Conservation (phyloP, 2,113 vertebrate species). For the Melanerpes formicivorus region DNA sequence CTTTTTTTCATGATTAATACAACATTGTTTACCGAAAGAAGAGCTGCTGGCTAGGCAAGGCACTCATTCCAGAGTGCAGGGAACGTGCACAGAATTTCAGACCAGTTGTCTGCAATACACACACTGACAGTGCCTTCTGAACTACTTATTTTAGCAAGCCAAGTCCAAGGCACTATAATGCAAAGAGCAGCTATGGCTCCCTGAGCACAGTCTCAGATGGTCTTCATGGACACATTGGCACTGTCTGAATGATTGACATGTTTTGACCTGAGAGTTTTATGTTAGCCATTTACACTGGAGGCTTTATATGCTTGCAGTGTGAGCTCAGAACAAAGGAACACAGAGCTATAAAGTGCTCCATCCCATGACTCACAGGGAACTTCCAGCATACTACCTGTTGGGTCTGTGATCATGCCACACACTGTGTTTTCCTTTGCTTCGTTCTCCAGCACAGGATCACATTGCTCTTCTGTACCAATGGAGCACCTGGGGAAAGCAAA, state of each 20-base stretch:
- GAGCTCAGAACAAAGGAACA: neutral
- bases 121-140: neutral
- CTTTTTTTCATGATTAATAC: neutral
- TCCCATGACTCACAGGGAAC: neutral
- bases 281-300: neutral
- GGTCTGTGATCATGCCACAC: constrained; percentile 82
- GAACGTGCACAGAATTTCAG: neutral
- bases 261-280: neutral
- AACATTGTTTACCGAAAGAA: neutral
- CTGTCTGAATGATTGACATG: neutral
- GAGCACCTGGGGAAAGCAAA: constrained; percentile 52
- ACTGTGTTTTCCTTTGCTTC: constrained; percentile 79
- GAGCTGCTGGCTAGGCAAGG: neutral
- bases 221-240: neutral
- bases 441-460: constrained; percentile 72
- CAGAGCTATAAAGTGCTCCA: neutral
- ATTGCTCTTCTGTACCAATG: constrained; percentile 48
- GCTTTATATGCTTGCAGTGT: neutral
- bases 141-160: neutral
- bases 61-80: neutral
- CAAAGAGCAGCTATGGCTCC: neutral
- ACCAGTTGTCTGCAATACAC: neutral
- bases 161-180: neutral
- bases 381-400: constrained; percentile 66
- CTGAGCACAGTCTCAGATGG: neutral